A percentile compares a stretch with the other conserved stretches of the same genome.
phyloP scores from a whole-genome alignment of 2,797 vertebrate genomes.

The Rhinophrynus dorsalis region DNA sequence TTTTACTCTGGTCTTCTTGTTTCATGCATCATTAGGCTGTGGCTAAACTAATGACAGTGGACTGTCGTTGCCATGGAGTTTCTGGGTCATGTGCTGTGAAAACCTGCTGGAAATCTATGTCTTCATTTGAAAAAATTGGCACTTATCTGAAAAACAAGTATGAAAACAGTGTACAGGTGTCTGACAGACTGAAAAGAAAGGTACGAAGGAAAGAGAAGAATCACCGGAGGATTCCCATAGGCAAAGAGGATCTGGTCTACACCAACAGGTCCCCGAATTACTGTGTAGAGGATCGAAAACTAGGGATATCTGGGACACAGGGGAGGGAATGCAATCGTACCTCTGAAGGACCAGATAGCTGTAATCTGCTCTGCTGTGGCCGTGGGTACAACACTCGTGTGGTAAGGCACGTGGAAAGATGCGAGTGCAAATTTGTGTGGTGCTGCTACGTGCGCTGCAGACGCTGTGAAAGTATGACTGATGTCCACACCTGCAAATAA shows the following conservation, averaged over 20 bases:
- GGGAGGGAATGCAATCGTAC: constrained; percentile 90
- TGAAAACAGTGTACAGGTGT: constrained; percentile 86
- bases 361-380: constrained; percentile 93
- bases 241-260: constrained; percentile 83
- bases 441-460: constrained; percentile 94
- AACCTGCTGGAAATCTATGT: constrained; percentile 95
- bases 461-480: constrained; percentile 92
- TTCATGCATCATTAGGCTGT: constrained; percentile 73
- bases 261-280: constrained; percentile 94
- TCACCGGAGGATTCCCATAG: constrained; percentile 66
- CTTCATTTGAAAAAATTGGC: constrained; percentile 86
- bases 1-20: too few species aligned
- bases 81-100: constrained; percentile 96
- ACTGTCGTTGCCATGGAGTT: constrained; percentile 94
- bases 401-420: constrained; percentile 85
- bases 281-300: constrained; percentile 82
- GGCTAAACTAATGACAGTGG: constrained; percentile 84
- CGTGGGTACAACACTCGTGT: constrained; percentile 94
- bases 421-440: constrained; percentile 96
- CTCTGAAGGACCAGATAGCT: constrained; percentile 80
- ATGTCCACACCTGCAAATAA: constrained; percentile 94
- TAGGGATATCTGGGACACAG: constrained; percentile 84
- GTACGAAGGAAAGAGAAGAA: constrained; percentile 80
- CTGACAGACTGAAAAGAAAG: constrained; percentile 77
- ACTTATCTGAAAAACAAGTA: constrained; percentile 88